Evolutionary conservation across 2,888 invertebrate genomes (phyloP), one percentile per base, ranked within the genome.

Genomic region (Caenorhabditis uteleia): DNA sequence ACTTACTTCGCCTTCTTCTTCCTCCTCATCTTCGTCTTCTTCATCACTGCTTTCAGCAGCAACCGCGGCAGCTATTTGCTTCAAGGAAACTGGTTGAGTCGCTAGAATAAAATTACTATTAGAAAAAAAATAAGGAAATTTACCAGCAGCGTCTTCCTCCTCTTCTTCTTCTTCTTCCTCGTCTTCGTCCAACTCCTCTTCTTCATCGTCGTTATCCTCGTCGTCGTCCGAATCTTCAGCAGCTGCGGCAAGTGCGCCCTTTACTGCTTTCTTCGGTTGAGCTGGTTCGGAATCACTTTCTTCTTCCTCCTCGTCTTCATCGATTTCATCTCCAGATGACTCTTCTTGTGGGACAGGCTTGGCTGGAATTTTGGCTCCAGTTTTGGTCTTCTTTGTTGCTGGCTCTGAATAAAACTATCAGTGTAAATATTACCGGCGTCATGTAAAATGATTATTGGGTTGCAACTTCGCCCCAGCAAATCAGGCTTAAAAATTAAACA

Each of bases 181-280:
- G 18, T 59, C 67, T 18, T 62, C 65, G 16, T 65, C 68, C 20
- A 66, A 68, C 16, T 72, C 69, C 12, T 68, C 68, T 14, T 68
- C 67, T 21, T 60, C 60, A 10, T 71, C 67, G 14, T 68, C 67
- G 12, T 55, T 47, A n/a, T 60, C 56, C 36, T 51, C 60, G 25
- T 61, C 67, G 34, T 68, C 58, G 20, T 60, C 66, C 10, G 59
- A 60, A 16, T 56, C 56, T 44, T 50, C 43, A 4, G 51, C 49
- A 20, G 54, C 60, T 1, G 47, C 43, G 18, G 62, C 64, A 23
- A 54, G 44, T n/a, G 60, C 51, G 14, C 54, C 46, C n/a, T n/a
- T n/a, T n/a, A n/a, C n/a, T n/a, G n/a, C n/a, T n/a, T n/a, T n/a
- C n/a, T n/a, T n/a, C n/a, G n/a, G n/a, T n/a, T n/a, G n/a, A n/a